These are phyloP conservation scores for Somateria mollissima DNA, from an alignment of 2,797 vertebrate species.

Conservation along the genomic window DNA sequence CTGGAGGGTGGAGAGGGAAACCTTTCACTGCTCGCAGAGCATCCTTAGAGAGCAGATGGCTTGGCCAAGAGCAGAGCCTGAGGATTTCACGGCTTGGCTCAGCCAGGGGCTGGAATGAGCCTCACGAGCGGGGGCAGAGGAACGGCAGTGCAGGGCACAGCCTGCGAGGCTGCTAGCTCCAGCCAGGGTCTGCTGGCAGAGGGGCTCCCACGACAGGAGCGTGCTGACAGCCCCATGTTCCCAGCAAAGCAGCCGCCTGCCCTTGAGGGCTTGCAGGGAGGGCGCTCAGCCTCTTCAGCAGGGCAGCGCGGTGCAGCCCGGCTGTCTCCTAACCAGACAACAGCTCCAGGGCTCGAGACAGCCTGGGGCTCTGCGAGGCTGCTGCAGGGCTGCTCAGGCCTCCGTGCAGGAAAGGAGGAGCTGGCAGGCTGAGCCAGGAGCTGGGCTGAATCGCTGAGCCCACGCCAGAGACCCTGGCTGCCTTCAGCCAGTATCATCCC, in stretches of 20 bases:
- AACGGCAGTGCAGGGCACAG: background rate
- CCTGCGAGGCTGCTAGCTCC: background rate
- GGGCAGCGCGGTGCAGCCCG: background rate
- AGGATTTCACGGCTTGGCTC: background rate
- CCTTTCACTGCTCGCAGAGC: background rate
- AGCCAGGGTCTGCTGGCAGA: background rate
- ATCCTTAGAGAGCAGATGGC: background rate
- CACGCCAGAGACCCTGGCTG: background rate
- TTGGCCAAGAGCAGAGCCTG: background rate
- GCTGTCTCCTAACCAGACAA: background rate
- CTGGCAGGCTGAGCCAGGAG: slow-evolving; percentile 1
- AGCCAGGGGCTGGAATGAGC: rapidly evolving
- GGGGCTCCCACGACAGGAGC: background rate
- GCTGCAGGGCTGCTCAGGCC: background rate
- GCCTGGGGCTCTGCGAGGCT: background rate
- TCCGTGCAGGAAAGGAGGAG: background rate
- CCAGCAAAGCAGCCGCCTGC: background rate
- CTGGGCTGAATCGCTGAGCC: background rate
- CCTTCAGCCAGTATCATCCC: background rate
- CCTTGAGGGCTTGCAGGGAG: background rate
- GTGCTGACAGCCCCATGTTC: background rate
- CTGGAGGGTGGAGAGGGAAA: background rate
- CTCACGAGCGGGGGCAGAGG: background rate
- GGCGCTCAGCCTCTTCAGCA: background rate
- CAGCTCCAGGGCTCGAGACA: background rate